These are phyloP conservation scores for Pelosia muscerda DNA, from an alignment of 2,888 invertebrate species.

Conservation along the genomic window DNA sequence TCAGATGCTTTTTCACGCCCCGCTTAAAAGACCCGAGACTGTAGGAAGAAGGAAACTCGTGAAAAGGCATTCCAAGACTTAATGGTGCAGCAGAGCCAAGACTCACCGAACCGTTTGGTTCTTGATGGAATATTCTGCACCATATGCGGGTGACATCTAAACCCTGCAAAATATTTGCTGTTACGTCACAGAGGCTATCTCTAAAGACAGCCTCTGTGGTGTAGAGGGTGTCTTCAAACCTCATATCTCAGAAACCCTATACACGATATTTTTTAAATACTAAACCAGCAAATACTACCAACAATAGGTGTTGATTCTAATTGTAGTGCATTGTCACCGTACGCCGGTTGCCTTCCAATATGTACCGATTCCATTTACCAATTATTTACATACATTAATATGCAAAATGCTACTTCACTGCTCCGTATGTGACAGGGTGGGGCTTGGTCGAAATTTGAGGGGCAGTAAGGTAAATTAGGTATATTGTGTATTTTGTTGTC, in stretches of 20 bases:
- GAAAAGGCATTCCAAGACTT: too few relatives aligned
- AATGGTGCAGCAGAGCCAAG: too few relatives aligned
- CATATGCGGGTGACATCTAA: too few relatives aligned
- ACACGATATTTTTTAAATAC: background rate
- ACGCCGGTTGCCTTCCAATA: slow-evolving; percentile 55
- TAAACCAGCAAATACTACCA: slow-evolving; percentile 5
- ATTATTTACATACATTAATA: slow-evolving; percentile 77
- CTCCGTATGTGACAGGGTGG: slow-evolving; percentile 19
- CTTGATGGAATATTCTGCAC: too few relatives aligned
- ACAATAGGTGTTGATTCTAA: slow-evolving; percentile 75
- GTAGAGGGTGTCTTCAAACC: too few relatives aligned
- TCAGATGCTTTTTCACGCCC: too few relatives aligned
- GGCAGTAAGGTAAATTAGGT: background rate
- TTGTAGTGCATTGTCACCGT: slow-evolving; percentile 64
- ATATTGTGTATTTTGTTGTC: background rate
- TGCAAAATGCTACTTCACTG: slow-evolving; percentile 58
- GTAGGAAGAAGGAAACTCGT: too few relatives aligned
- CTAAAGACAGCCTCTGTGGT: too few relatives aligned
- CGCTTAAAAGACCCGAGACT: too few relatives aligned
- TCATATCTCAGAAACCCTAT: background rate
- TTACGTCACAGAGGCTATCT: too few relatives aligned
- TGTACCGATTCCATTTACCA: slow-evolving; percentile 59
- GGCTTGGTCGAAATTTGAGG: slow-evolving; percentile 1
- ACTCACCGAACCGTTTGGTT: too few relatives aligned
- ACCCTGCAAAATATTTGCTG: too few relatives aligned